These are phyloP conservation scores for Cinclus cinclus DNA, from an alignment of 2,113 vertebrate genomes.

Conservation along the genomic window DNA sequence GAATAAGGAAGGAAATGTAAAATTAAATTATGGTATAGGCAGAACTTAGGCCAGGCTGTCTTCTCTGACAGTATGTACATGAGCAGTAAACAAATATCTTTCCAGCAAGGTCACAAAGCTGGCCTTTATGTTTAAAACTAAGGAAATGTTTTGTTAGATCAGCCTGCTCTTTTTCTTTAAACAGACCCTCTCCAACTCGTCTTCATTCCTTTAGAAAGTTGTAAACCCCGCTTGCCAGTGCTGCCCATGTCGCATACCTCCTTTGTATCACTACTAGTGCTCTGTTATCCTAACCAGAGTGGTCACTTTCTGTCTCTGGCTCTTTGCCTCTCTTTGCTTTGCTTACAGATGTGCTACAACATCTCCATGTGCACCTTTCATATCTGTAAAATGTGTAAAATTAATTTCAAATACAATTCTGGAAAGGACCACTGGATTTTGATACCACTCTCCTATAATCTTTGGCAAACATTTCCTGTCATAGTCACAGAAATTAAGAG, in stretches of 20 bases:
- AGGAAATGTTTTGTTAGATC: neutral
- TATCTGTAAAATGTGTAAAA: neutral
- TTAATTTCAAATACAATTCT: neutral
- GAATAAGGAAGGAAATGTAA: neutral
- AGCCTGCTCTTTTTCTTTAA: neutral
- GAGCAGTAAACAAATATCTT: neutral
- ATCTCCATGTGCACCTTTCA: neutral
- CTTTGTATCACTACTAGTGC: neutral
- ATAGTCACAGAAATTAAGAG: neutral
- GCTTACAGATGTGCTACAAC: neutral
- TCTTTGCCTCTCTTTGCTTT: neutral
- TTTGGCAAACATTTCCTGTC: neutral
- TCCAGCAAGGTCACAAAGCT: neutral
- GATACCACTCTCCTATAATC: neutral
- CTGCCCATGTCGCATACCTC: neutral
- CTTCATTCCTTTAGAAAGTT: neutral
- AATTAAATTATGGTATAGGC: neutral
- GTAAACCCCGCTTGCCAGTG: neutral
- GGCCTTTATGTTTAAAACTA: neutral
- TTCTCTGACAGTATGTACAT: neutral
- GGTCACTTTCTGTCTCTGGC: neutral
- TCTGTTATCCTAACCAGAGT: neutral
- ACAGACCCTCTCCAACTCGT: accelerated
- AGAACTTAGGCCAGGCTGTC: neutral
- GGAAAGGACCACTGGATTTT: neutral